Base-by-base conservation (phyloP, 2,113 vertebrate genomes). In the Mellivora capensis region DNA sequence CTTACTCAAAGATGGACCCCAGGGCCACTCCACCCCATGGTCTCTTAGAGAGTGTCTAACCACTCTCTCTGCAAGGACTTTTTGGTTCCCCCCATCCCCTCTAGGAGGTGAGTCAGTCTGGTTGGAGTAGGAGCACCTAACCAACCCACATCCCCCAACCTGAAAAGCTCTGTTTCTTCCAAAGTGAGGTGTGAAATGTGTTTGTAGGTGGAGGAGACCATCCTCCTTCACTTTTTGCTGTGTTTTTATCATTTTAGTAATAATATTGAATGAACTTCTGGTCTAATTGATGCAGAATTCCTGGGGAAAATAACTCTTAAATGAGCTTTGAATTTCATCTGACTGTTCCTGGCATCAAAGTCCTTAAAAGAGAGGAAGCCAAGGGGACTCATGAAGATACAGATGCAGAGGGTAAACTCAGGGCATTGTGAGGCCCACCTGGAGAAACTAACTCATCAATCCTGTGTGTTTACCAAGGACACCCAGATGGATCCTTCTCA, bases 221-320 rank as follows among this genome's bases (percentile, higher is more conserved):
- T 23, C 27, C 47, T 57, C 44, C 20, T 89, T 97, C 47, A 37
- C 49, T 96, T 89, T 90, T 64, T 42, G 14, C 27, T 96, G 4
- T 11, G 91, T 88, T 94, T 94, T 97, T 37, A 44, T 96, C 79
- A 83, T 83, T 91, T 97, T 92, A 72, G 10, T 67, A 72, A 15
- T 90, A 85, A 69, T 74, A 92, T n/a, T 87, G 59, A 89, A 90
- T 86, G 11, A 57, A 47, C 93, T 93, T 79, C 44, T 96, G 94
- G 12, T 21, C 29, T 87, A 52, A 87, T 76, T 23, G 44, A 49
- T 67, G 37, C 23, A 54, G 42, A 91, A 44, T 93, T 97, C 15
- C n/a, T 93, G 39, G 72, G 37, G 34, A 34, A 89, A 94, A 86
- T 86, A 84, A 80, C 5, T 59, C 29, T 57, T 90, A 96, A 89